A percentile compares a stretch with the other conserved stretches of the same genome.
Evolutionary conservation across 2,797 vertebrate genomes (phyloP).

Genomic region (Crax fasciolata): DNA sequence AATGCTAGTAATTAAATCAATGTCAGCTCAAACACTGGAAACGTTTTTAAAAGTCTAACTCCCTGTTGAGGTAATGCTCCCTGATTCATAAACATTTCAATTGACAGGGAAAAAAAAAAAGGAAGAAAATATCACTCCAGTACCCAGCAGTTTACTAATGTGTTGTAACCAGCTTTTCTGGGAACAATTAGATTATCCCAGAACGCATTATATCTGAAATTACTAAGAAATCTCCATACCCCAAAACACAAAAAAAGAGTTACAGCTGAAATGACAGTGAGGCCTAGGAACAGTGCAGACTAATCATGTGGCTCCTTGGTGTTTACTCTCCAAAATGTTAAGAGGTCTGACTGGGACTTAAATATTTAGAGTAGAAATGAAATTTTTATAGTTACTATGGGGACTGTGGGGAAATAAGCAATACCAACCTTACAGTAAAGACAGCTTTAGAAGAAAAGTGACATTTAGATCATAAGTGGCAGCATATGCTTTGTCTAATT

Average conservation of each 20-base stretch:
- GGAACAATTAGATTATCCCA: not conserved
- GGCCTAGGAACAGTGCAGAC: not conserved
- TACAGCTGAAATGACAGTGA: not conserved
- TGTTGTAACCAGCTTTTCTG: not conserved
- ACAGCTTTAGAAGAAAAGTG: constrained; percentile 32
- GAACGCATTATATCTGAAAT: not conserved
- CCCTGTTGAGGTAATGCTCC: not conserved
- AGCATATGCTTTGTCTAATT: not conserved
- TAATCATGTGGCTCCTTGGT: not conserved
- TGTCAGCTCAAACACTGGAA: not conserved
- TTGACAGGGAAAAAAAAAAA: not conserved
- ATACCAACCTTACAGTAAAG: constrained; percentile 9
- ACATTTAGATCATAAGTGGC: constrained; percentile 31
- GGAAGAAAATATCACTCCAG: not conserved
- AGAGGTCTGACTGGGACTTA: constrained; percentile 48
- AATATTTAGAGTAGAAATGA: constrained; percentile 67
- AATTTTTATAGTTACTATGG: constrained; percentile 42
- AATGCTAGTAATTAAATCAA: not conserved
- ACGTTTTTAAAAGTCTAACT: not conserved
- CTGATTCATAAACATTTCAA: not conserved
- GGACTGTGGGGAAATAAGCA: constrained; percentile 23
- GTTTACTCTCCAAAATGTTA: constrained; percentile 44
- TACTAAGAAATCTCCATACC: not conserved
- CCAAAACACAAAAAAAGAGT: not conserved
- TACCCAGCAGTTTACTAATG: not conserved